Base-by-base conservation (phyloP, 1,140 invertebrate species). In the Dufourea novaeangliae region DNA sequence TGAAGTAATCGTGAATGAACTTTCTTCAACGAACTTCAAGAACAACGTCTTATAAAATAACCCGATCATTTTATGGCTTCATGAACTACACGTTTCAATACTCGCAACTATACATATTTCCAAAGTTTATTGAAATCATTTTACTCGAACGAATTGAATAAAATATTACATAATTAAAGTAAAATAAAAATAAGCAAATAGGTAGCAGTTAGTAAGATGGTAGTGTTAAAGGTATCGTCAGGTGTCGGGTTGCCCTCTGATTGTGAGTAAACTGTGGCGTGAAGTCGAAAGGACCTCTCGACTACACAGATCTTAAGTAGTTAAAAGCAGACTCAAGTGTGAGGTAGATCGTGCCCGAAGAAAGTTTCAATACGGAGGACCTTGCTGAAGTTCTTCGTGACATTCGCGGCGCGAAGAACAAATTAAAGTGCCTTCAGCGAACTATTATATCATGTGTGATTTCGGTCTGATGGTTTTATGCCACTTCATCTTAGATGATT, bases 271-370 rank as follows among this genome's bases (percentile, higher is more conserved):
- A 12, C 29, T 7, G 22, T 11, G 20, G 27, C 22, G 1, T 14
- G 17, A n/a, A 41, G 0, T 22, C 7, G 12, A 39, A n/a, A 46
- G 62, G 37, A 29, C 6, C 22, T 68, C 39, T 62, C 39, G 57
- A 69, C 66, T 62, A 75, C 50, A 32, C 67, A 50, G 41, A 64
- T 81, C 77, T 81, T 78, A 80, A 85, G 56, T 83, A 72, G 80
- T 82, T 70, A 57, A 66, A 67, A 59, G 41, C n/a, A 52, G 71
- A 75, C 79, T 78, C 61, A 79, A 86, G 82, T 17, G 67, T 89
- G 87, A 88, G 88, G 84, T 79, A 90, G 88, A 87, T 90, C 85
- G 67, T 37, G 83, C 72, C 41, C 63, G 59, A 79, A 75, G 80
- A 84, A 89, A 88, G 81, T 89, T 84, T 78, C 85, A 44, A 50